Evolutionary conservation across 2,113 vertebrate genomes (phyloP).

Genomic region (Poecilia latipinna): DNA sequence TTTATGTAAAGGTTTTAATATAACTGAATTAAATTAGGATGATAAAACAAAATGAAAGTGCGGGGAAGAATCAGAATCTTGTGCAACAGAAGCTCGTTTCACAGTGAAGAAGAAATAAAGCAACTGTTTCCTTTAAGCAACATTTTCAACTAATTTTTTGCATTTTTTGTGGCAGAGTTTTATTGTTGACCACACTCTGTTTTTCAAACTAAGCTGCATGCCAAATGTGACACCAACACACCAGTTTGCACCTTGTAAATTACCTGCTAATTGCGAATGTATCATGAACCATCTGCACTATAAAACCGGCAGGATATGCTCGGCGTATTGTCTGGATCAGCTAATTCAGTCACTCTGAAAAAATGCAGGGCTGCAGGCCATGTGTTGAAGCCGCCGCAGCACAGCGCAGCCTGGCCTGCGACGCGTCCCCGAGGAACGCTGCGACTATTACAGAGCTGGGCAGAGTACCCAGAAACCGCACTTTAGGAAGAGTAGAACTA

Average conservation of each 20-base stretch:
- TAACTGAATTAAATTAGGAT: too few relatives aligned
- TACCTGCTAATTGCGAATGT: not conserved
- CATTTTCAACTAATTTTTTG: too few relatives aligned
- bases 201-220: not conserved
- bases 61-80: too few relatives aligned
- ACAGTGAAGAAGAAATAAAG: not conserved
- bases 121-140: not conserved
- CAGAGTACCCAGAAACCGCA: too few relatives aligned
- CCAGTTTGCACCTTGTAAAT: not conserved
- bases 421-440: constrained; percentile 10
- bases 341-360: not conserved
- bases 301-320: not conserved
- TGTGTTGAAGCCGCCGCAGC: not conserved
- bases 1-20: not conserved
- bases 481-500: too few relatives aligned
- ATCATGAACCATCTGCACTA: not conserved
- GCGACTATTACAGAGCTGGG: constrained; percentile 18
- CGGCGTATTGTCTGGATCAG: not conserved
- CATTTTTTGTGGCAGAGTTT: not conserved
- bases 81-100: too few relatives aligned
- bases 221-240: not conserved
- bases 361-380: not conserved
- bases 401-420: constrained; percentile 5
- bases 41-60: not conserved
- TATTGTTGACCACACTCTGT: not conserved